Evolutionary conservation across 2,113 vertebrate species (phyloP).

Genomic region (Malurus alboscapulatus): DNA sequence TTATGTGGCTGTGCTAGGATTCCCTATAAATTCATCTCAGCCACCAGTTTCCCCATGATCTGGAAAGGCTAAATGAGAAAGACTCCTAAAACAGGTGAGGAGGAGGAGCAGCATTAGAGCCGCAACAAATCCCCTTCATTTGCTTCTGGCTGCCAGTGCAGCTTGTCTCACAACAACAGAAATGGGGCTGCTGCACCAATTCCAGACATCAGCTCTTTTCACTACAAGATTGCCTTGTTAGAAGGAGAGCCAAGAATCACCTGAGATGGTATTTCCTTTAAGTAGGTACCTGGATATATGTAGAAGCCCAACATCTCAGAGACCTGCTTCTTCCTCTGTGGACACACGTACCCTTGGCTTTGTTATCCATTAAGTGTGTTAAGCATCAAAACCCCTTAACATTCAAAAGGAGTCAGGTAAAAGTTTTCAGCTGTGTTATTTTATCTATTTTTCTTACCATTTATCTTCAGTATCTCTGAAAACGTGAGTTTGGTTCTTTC

Average conservation of each 20-base stretch:
- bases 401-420: background rate
- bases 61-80: background rate
- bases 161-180: background rate
- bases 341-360: background rate
- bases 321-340: background rate
- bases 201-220: background rate
- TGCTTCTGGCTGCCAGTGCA: background rate
- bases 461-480: background rate
- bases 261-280: background rate
- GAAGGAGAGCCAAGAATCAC: background rate
- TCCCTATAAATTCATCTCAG: background rate
- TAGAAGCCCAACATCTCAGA: background rate
- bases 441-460: background rate
- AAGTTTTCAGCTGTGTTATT: background rate
- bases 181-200: background rate
- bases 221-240: background rate
- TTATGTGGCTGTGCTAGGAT: background rate
- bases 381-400: background rate
- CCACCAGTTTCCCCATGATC: background rate
- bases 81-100: background rate
- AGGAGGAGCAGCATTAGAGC: background rate
- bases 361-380: background rate
- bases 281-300: background rate
- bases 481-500: background rate
- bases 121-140: background rate